A percentile compares a stretch with the other conserved stretches of the same genome.
Conservation (phyloP, 2,888 invertebrate species). For the Dexiosoma caninum region DNA sequence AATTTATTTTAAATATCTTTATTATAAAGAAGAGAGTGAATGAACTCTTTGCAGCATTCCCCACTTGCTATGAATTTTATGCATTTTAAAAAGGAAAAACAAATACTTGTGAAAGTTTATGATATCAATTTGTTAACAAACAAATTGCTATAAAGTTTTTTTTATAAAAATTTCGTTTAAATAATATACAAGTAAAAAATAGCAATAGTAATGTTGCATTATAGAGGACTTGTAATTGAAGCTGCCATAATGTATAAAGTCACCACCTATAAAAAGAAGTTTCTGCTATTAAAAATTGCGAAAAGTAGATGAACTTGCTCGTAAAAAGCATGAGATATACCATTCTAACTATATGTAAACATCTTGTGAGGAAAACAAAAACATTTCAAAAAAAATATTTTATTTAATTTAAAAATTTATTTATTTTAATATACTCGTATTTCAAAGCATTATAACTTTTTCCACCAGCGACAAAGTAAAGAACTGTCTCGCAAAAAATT, state of each 20-base stretch:
- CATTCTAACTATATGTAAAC: too few species aligned
- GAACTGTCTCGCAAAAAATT: too few species aligned
- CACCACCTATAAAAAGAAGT: not conserved
- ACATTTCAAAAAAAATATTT: too few species aligned
- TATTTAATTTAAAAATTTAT: too few species aligned
- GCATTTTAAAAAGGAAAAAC: not conserved
- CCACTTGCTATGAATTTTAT: not conserved
- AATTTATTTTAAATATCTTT: not conserved
- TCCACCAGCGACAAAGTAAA: too few species aligned
- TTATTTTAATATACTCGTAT: too few species aligned
- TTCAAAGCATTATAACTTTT: too few species aligned
- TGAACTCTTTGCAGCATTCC: constrained; percentile 18
- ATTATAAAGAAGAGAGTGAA: constrained; percentile 8
- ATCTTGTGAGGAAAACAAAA: too few species aligned
- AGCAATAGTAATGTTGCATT: not conserved
- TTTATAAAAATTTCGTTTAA: constrained; percentile 14
- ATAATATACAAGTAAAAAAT: not conserved
- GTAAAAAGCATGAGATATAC: too few species aligned
- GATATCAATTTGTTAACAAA: constrained; percentile 27
- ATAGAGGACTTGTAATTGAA: not conserved
- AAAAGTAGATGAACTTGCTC: too few species aligned
- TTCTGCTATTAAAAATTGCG: too few species aligned
- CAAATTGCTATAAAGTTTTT: constrained; percentile 28
- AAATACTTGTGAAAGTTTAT: constrained; percentile 40
- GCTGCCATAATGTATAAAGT: not conserved